Evolutionary conservation across 2,113 vertebrate species (phyloP).

Genomic region (Tyto alba): DNA sequence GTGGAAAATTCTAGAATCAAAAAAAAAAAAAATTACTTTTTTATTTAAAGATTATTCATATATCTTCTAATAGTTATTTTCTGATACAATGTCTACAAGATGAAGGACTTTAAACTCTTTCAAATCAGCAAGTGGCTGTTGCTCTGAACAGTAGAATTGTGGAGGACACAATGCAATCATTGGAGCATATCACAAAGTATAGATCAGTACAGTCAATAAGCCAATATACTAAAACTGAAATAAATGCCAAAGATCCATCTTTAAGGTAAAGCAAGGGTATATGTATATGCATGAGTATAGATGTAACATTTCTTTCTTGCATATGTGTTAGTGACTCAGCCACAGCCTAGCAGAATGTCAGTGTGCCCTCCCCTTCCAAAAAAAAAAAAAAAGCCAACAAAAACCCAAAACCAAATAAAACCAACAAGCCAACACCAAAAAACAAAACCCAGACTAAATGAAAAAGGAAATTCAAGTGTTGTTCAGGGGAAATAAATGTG

Average conservation of each 20-base stretch:
- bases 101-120: not conserved
- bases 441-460: not conserved
- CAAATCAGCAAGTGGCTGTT: not conserved
- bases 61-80: not conserved
- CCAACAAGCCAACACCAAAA: not conserved
- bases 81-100: not conserved
- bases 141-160: not conserved
- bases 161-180: not conserved
- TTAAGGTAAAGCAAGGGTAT: not conserved
- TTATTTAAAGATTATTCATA: not conserved
- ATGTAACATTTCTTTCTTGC: not conserved
- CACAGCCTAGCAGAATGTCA: not conserved
- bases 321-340: not conserved
- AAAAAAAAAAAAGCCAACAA: not conserved
- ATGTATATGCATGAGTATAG: not conserved
- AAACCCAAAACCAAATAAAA: not conserved
- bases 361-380: not conserved
- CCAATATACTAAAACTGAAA: not conserved
- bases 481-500: not conserved
- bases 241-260: not conserved
- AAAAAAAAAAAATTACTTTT: not conserved
- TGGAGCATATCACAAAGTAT: not conserved
- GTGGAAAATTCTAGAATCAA: not conserved
- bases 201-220: not conserved
- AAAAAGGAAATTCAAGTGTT: not conserved